phyloP scores from a whole-genome alignment of 30 jellyfish, hydroid and myxozoan genomes.

The Hydractinia echinata region DNA sequence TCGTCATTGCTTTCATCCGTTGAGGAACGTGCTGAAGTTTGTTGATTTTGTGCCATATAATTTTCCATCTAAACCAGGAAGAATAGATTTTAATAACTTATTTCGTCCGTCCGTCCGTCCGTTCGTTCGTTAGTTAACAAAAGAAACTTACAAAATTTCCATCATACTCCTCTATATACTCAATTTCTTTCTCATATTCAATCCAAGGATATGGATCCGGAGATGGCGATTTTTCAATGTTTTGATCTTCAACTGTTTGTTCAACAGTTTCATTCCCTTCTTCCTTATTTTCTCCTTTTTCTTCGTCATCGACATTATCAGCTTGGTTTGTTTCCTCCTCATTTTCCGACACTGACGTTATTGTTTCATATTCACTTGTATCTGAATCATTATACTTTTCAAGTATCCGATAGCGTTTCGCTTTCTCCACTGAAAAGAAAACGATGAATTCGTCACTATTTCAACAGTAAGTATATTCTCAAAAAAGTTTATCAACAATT shows the following conservation, averaged over 20 bases:
- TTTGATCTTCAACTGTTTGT: not conserved
- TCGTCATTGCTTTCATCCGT: constrained; percentile 8
- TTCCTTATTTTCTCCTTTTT: not conserved
- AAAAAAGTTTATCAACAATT: not conserved
- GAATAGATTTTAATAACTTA: not conserved
- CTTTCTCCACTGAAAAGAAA: not conserved
- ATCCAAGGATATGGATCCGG: constrained; percentile 18
- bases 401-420: not conserved
- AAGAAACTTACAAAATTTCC: constrained; percentile 32
- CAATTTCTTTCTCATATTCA: constrained; percentile 14
- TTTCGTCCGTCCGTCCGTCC: not conserved
- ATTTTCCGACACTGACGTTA: constrained; percentile 22
- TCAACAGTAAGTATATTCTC: not conserved
- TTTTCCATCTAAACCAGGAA: not conserved
- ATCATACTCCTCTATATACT: constrained; percentile 34
- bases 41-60: constrained; percentile 6
- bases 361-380: constrained; percentile 32
- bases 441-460: not conserved
- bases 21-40: not conserved
- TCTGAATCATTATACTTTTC: constrained; percentile 35
- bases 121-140: not conserved
- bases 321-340: not conserved
- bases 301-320: not conserved
- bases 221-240: not conserved
- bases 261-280: not conserved